Base-by-base conservation (phyloP, 2,888 invertebrate genomes). In the Trissoscelio sp. region DNA sequence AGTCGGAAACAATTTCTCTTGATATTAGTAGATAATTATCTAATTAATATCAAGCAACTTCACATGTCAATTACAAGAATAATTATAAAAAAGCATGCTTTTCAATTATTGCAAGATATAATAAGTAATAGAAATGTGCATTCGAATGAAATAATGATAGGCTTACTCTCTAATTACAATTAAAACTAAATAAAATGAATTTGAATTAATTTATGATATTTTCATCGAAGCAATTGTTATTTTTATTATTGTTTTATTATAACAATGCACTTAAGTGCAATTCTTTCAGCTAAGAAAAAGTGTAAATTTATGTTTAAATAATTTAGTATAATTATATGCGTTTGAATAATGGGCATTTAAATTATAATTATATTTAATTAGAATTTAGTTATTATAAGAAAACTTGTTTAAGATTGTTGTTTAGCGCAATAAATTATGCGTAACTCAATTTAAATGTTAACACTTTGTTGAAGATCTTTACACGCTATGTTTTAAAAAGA, bases 41-140 rank as follows among this genome's bases (percentile, higher is more conserved):
- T 20, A 62, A 58, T 39, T 58, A 58, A 58, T 58, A 18, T 39
- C 58, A 39, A 20, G 16, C 7, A 7, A 1, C 22, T 39, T 58
- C 22, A 22, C 34, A 18, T 42, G 20, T 12, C 5, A 2, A 24
- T 24, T 46, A 20, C 11, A 20, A 20, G 11, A 2, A 7, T 20
- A 46, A 46, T 20, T 46, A 11, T 3, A 2, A 46, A 46, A 20
- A 46, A 46, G 11, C n/a, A 11, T 11, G 3, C 14, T 14, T 42
- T 42, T 14, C 14, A 14, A 6, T 42, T 42, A 0, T 14, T 11
- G 3, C 1, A 37, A 3, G 37, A 37, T 11, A 37, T 3, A 37
- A 37, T 37, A 3, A 9, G 9, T 3, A 31, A 0, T n/a, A 11
- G 37, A 37, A 37, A 37, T 37, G 37, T 0, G 37, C 37, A 37